Evolutionary conservation across 2,113 vertebrate genomes (phyloP).

Genomic region (Excalfactoria chinensis): DNA sequence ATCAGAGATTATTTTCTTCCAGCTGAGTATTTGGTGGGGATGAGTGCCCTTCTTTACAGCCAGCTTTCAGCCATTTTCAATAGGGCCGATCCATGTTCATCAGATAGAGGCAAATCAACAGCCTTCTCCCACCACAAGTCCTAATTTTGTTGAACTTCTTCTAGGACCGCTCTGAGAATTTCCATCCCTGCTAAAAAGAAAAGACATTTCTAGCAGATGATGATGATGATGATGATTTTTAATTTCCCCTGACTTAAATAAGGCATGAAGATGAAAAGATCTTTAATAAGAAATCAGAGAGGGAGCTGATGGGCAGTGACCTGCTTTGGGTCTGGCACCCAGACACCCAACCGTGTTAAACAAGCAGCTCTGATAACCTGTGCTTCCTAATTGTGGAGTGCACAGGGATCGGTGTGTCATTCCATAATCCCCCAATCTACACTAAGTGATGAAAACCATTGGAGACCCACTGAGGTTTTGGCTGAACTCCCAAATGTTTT

Average conservation of each 20-base stretch:
- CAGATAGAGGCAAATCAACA: not conserved
- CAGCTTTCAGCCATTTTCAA: not conserved
- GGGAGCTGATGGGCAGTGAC: not conserved
- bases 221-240: not conserved
- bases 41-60: not conserved
- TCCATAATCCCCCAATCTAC: not conserved
- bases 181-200: not conserved
- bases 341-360: not conserved
- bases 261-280: not conserved
- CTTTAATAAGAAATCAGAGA: not conserved
- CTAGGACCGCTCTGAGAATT: not conserved
- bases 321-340: not conserved
- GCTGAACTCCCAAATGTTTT: not conserved
- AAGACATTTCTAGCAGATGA: not conserved
- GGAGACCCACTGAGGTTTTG: not conserved
- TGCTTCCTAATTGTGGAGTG: rapidly evolving
- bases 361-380: rapidly evolving
- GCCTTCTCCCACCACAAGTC: not conserved
- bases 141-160: not conserved
- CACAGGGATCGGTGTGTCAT: not conserved
- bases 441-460: rapidly evolving
- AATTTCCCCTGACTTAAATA: not conserved
- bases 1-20: not conserved
- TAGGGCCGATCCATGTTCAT: not conserved
- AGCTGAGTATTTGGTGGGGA: not conserved